Percentiles rank a stretch among this genome's conserved stretches.
These are phyloP conservation scores for Tetragonula carbonaria DNA, from an alignment of 2,888 invertebrate genomes.

Conservation along the genomic window DNA sequence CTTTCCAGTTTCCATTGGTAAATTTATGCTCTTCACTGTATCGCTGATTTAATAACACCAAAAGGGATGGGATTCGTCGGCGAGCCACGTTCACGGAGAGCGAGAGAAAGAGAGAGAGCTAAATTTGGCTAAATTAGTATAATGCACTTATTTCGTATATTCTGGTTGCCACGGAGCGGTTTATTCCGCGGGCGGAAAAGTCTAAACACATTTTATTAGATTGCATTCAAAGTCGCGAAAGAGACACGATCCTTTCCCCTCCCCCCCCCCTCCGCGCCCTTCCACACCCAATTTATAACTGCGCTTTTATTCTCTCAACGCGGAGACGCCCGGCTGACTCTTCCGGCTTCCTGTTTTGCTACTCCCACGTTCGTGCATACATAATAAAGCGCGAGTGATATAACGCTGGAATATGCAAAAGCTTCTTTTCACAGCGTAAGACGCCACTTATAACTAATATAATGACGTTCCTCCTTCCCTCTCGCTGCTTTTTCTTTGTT, in stretches of 20 bases:
- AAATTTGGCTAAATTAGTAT: constrained; percentile 21
- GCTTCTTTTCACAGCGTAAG: constrained; percentile 67
- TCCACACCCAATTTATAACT: constrained; percentile 62
- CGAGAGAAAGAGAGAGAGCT: neutral
- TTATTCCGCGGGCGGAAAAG: constrained; percentile 12
- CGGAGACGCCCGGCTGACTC: constrained; percentile 57
- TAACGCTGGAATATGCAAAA: constrained; percentile 74
- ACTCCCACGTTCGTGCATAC: constrained; percentile 65
- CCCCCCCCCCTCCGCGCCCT: constrained; percentile 47
- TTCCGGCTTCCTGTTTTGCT: constrained; percentile 74
- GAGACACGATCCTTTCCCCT: constrained; percentile 28
- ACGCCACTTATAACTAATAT: constrained; percentile 70
- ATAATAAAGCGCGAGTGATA: constrained; percentile 71
- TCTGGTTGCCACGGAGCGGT: neutral
- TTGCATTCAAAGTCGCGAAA: constrained; percentile 58
- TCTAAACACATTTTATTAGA: constrained; percentile 62
- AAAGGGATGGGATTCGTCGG: neutral
- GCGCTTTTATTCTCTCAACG: constrained; percentile 66
- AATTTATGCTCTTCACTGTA: neutral
- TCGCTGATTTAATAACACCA: neutral
- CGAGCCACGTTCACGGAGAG: neutral
- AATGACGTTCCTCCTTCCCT: constrained; percentile 42
- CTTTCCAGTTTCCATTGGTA: too few relatives aligned
- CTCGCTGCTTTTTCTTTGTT: constrained; percentile 1
- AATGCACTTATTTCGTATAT: constrained; percentile 2